A percentile compares a stretch with the other conserved stretches of the same genome.
phyloP scores from a whole-genome alignment of 2,888 invertebrate species.

The Drosophila neonasuta region DNA sequence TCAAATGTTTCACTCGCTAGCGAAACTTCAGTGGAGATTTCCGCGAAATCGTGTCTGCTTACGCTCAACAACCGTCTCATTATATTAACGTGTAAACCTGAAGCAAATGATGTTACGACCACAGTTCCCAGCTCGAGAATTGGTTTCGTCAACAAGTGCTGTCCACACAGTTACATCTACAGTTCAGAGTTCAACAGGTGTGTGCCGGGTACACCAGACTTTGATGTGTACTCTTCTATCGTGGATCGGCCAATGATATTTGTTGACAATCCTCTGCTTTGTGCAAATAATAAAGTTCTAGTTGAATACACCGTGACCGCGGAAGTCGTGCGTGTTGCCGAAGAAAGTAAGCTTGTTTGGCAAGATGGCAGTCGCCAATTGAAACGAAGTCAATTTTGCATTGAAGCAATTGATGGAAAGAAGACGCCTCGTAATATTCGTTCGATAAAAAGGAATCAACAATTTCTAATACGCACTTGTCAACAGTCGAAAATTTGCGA shows the following conservation, averaged over 20 bases:
- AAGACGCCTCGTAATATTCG: neutral
- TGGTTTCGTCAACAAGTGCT: constrained; percentile 79
- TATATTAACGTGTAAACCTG: constrained; percentile 58
- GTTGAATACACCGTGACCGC: constrained; percentile 76
- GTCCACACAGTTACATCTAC: constrained; percentile 75
- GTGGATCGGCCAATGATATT: constrained; percentile 69
- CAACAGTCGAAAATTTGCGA: constrained; percentile 52
- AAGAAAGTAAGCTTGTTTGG: constrained; percentile 56
- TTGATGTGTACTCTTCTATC: constrained; percentile 64
- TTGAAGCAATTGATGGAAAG: constrained; percentile 71
- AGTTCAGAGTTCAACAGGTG: constrained; percentile 64
- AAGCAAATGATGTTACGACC: constrained; percentile 14
- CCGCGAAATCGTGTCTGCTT: constrained; percentile 58
- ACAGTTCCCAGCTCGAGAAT: constrained; percentile 41
- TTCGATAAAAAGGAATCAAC: constrained; percentile 19
- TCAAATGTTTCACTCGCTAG: constrained; percentile 28
- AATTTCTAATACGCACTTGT: constrained; percentile 70
- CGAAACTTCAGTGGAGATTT: constrained; percentile 20
- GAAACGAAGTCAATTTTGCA: constrained; percentile 69
- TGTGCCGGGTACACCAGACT: constrained; percentile 46
- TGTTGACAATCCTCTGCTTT: constrained; percentile 67
- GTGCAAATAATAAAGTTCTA: constrained; percentile 68
- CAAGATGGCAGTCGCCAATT: constrained; percentile 52
- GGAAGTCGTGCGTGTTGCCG: constrained; percentile 64
- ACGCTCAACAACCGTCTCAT: constrained; percentile 56